These are phyloP conservation scores for Nannoperca obscura DNA, from an alignment of 2,797 vertebrate genomes.

Conservation along the genomic window DNA sequence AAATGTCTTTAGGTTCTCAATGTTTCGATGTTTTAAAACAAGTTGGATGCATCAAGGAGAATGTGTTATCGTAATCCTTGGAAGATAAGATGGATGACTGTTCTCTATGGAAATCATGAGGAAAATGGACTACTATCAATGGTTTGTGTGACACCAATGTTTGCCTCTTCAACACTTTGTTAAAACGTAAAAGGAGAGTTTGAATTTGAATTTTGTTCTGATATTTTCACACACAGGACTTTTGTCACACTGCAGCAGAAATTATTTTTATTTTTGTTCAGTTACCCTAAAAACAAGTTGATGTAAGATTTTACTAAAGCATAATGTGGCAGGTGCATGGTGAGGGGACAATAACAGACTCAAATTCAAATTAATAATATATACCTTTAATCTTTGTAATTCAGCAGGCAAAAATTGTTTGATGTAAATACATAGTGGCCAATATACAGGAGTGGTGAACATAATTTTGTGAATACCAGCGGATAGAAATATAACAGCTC, in stretches of 20 bases:
- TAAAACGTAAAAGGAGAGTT: constrained; percentile 53
- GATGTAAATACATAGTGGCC: constrained; percentile 76
- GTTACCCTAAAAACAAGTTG: constrained; percentile 34
- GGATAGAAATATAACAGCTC: constrained; percentile 39
- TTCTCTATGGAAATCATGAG: constrained; percentile 55
- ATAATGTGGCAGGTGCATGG: constrained; percentile 33
- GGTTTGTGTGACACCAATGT: constrained; percentile 68
- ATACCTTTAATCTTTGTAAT: constrained; percentile 70
- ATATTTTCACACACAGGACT: constrained; percentile 62
- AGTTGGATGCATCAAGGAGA: constrained; percentile 80
- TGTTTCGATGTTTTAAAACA: constrained; percentile 96
- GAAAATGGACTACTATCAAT: constrained; percentile 55
- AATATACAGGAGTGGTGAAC: constrained; percentile 61
- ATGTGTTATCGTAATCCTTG: constrained; percentile 67
- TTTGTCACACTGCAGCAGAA: constrained; percentile 43
- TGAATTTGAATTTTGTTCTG: constrained; percentile 65
- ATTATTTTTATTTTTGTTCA: constrained; percentile 27
- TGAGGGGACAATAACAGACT: constrained; percentile 53
- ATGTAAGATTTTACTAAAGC: constrained; percentile 32
- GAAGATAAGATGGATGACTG: constrained; percentile 40
- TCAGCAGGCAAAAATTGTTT: constrained; percentile 63
- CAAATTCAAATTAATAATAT: constrained; percentile 63
- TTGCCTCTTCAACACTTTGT: constrained; percentile 74
- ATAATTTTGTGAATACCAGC: constrained; percentile 49
- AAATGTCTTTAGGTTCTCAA: constrained; percentile 91